Conservation (phyloP, 30 jellyfish, hydroid and myxozoan genomes). For the Haliclystus octoradiatus region DNA sequence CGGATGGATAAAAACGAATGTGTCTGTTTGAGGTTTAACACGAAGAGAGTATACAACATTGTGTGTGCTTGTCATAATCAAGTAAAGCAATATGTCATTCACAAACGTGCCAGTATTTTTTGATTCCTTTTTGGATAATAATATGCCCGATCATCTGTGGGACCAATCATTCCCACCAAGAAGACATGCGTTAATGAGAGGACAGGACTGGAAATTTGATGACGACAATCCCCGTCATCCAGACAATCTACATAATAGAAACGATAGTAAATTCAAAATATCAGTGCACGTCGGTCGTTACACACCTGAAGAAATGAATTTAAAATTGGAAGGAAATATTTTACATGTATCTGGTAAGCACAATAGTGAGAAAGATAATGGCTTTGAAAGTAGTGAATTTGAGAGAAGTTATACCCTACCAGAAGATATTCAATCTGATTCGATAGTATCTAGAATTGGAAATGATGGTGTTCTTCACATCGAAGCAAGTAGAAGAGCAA, state of each 20-base stretch:
- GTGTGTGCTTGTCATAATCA: too few species aligned
- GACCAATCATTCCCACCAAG: background rate
- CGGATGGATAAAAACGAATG: too few species aligned
- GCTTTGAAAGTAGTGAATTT: conserved; percentile 49
- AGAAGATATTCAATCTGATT: conserved; percentile 22
- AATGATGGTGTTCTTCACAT: conserved; percentile 39
- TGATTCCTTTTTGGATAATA: background rate
- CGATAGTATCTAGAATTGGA: conserved; percentile 29
- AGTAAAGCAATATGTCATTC: too few species aligned
- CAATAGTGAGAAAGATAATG: conserved; percentile 35
- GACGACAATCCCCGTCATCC: background rate
- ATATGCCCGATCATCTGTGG: too few species aligned
- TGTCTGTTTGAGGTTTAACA: too few species aligned
- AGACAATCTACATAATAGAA: background rate
- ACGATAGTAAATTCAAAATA: background rate
- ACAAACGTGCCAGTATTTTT: too few species aligned
- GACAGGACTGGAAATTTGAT: background rate
- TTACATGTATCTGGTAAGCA: conserved; percentile 37
- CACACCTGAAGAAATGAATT: conserved; percentile 3
- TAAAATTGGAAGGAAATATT: background rate
- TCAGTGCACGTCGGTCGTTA: background rate
- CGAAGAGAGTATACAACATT: too few species aligned
- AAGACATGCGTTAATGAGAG: background rate
- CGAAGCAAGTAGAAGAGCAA: conserved; percentile 27
- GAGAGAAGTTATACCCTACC: conserved; percentile 41